Conservation (phyloP, 1,140 invertebrate species). For the Temnothorax curvispinosus region DNA sequence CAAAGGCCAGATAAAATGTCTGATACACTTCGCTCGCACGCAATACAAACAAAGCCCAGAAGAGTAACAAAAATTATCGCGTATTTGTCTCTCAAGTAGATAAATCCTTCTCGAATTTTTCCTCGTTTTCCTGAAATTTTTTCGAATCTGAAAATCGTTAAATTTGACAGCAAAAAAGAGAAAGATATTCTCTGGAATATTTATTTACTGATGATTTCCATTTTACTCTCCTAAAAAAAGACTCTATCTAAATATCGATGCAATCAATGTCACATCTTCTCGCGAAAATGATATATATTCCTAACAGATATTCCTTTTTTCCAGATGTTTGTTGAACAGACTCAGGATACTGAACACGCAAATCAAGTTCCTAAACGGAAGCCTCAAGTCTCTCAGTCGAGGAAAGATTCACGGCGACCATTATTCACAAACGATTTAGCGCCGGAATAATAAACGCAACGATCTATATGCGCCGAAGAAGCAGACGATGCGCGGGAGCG, state of each 20-base stretch:
- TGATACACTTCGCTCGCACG: conserved; percentile 12
- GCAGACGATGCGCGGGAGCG: neutral
- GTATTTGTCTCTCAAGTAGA: conserved; percentile 3
- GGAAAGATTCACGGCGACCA: conserved; percentile 75
- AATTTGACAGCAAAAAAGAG: neutral
- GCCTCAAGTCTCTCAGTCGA: conserved; percentile 15
- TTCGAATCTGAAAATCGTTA: conserved; percentile 15
- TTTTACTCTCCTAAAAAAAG: neutral
- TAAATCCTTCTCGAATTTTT: conserved; percentile 28
- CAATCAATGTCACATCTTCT: neutral
- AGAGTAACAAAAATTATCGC: conserved; percentile 42
- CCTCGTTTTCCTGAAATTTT: conserved; percentile 14
- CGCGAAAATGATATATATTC: neutral
- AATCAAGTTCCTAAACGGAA: conserved; percentile 1
- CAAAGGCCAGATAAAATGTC: conserved; percentile 43
- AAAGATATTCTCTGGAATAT: neutral
- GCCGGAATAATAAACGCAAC: conserved; percentile 76
- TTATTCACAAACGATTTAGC: conserved; percentile 81
- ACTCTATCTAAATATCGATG: neutral
- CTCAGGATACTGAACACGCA: conserved; percentile 17
- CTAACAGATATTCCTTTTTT: neutral
- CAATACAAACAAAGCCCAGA: conserved; percentile 25
- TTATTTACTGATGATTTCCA: neutral
- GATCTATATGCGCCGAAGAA: conserved; percentile 53
- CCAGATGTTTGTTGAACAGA: conserved; percentile 13